Percentiles rank a stretch among this genome's conserved stretches.
These are phyloP conservation scores for Luscinia luscinia DNA, from an alignment of 2,797 vertebrate species.

Conservation along the genomic window DNA sequence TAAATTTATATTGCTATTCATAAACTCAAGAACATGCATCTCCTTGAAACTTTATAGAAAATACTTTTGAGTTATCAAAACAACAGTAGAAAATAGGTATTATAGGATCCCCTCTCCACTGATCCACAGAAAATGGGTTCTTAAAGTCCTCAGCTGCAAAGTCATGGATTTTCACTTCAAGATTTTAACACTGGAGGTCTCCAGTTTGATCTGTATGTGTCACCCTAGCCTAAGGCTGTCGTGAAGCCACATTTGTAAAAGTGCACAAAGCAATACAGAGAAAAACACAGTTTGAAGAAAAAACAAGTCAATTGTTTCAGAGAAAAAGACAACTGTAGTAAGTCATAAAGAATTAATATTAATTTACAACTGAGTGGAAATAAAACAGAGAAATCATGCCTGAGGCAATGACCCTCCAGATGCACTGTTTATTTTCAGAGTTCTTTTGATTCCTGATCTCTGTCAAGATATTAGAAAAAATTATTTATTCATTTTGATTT, in stretches of 20 bases:
- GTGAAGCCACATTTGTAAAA: neutral
- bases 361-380: constrained; percentile 7
- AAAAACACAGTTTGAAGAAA: constrained; percentile 19
- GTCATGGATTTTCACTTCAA: constrained; percentile 16
- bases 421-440: constrained; percentile 1
- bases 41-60: neutral
- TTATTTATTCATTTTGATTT: neutral
- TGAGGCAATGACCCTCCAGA: neutral
- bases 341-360: constrained; percentile 45
- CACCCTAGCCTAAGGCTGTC: neutral
- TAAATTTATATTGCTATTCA: neutral
- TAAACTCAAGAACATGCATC: neutral
- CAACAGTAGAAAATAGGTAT: neutral
- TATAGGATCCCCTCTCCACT: neutral
- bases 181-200: neutral
- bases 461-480: neutral
- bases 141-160: neutral
- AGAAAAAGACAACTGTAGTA: neutral
- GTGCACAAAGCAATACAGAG: neutral
- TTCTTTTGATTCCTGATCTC: neutral
- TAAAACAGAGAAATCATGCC: neutral
- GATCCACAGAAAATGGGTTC: neutral
- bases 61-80: neutral
- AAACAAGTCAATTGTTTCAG: constrained; percentile 24
- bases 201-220: neutral